Conservation (phyloP, 2,113 vertebrate species). For the Pteronura brasiliensis region DNA sequence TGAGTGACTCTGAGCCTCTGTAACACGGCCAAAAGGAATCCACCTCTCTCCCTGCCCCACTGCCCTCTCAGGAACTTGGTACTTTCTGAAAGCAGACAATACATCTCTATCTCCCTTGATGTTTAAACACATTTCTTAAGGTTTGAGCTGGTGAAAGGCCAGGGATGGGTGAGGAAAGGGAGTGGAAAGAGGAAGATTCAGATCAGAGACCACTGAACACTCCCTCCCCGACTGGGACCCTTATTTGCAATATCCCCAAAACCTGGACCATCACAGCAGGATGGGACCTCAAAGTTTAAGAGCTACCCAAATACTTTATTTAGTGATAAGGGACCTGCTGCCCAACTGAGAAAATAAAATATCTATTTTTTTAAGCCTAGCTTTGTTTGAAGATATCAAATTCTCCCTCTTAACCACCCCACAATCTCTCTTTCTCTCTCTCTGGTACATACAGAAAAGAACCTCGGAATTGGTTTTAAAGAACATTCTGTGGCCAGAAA, state of each 20-base stretch:
- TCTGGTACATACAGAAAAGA: background rate
- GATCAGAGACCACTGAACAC: background rate
- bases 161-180: background rate
- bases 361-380: background rate
- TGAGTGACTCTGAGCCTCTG: background rate
- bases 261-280: background rate
- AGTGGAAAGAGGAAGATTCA: background rate
- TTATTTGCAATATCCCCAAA: background rate
- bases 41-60: background rate
- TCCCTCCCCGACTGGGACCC: rapidly evolving
- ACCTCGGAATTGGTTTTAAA: background rate
- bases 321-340: background rate
- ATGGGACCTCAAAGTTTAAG: background rate
- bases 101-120: background rate
- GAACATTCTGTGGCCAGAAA: background rate
- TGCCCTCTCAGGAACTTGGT: background rate
- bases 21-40: background rate
- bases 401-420: background rate
- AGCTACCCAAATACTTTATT: background rate
- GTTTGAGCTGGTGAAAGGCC: background rate
- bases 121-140: background rate
- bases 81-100: background rate
- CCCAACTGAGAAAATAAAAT: background rate
- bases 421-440: background rate
- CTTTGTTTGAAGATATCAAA: background rate